Base-by-base conservation (phyloP, 2,797 vertebrate species). In the Alosa sapidissima region DNA sequence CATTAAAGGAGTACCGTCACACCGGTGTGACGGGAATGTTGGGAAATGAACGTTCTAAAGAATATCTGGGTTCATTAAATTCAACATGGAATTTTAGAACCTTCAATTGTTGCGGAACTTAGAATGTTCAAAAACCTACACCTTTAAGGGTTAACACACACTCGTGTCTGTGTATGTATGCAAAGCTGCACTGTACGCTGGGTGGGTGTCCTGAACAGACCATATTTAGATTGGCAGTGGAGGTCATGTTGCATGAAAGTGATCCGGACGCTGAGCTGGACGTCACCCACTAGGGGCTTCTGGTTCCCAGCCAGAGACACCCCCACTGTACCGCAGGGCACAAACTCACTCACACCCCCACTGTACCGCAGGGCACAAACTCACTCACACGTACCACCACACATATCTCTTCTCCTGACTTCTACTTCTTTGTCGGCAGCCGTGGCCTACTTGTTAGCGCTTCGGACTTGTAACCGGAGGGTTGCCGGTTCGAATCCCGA, bases 211-310 rank as follows among this genome's bases (percentile, higher is more conserved):
- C 85, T 86, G 83, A 5, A 33, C 81, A 65, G 86, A 86, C 52
- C 55, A 93, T 94, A 93, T 95, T 94, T 95, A 91, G 86, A 41
- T 36, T 45, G 88, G 91, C 87, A 83, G 8, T 82, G 82, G 72
- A 91, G 93, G 84, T 94, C 91, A 84, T 85, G 91, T 95, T 95
- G 87, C 94, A 91, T 87, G 92, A 94, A 95, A 92, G 85, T 68
- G 89, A 94, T 94, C 93, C 88, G 83, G 84, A 83, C 84, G 60
- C 58, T 85, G 85, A 84, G 83, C 85, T 90, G 89, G 87, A 91
- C 90, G 60, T 78, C 13, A 47, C 36, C 41, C 72, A 1, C 41
- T 19, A 21, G 72, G 41, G 72, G 24, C 87, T 81, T 62, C 85
- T 87, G 78, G 45, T 41, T 60, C 72, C 0, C 3, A 78, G 81